Percentiles rank a stretch among this genome's conserved stretches.
Conservation (phyloP, 2,888 invertebrate genomes). For the Electrophaes corylata region DNA sequence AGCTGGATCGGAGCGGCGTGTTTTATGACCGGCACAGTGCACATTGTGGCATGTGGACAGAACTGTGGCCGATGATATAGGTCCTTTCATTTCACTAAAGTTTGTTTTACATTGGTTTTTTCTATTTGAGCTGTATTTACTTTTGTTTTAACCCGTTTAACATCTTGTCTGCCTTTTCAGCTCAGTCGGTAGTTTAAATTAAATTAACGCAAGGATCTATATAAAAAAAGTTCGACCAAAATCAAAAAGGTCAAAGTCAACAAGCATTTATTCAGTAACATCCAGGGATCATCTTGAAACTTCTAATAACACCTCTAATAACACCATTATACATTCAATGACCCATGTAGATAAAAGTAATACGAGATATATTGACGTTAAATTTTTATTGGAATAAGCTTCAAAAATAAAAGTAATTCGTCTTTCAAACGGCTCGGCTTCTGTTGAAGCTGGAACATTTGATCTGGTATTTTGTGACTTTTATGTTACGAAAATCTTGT, state of each 20-base stretch:
- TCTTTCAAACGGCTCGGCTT: neutral
- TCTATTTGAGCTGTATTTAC: constrained; percentile 2
- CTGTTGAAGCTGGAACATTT: neutral
- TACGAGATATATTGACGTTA: no score
- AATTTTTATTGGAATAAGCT: no score
- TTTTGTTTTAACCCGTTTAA: neutral
- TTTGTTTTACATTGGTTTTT: constrained; percentile 53
- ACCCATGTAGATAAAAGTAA: no score
- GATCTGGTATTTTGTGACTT: neutral
- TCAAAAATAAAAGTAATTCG: neutral
- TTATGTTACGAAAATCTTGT: neutral
- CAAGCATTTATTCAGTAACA: no score
- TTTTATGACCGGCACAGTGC: constrained; percentile 56
- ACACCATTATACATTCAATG: no score
- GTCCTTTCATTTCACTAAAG: constrained; percentile 68
- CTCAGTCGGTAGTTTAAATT: no score
- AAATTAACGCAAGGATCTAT: no score
- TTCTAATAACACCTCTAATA: no score
- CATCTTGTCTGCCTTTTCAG: no score
- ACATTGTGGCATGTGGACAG: constrained; percentile 69
- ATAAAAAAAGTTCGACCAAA: no score
- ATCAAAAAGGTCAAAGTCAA: no score
- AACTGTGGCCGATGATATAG: constrained; percentile 71
- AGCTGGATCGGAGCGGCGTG: constrained; percentile 56
- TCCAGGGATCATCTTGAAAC: no score